Evolutionary conservation across 2,888 invertebrate genomes (phyloP), one percentile per base, ranked within the genome.

Genomic region (Pardosa pseudoannulata): DNA sequence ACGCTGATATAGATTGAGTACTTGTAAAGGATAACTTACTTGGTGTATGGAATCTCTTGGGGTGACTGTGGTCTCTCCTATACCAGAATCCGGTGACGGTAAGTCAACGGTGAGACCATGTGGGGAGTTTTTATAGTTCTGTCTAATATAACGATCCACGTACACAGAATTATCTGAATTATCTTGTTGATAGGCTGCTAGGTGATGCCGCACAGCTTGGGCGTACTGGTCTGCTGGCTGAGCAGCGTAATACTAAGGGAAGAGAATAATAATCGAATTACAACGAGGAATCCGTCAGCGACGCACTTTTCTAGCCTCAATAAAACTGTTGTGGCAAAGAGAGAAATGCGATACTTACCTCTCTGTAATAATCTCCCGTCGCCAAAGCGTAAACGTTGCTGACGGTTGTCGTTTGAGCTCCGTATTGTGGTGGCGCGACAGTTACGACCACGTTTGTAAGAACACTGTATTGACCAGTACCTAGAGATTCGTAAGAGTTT

Each of bases 41-140:
- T 91, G 91, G 29, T 90, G 90, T 64, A 90, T 88, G 56, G 90
- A 94, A 41, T 83, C 88, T 91, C 96, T 93, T 89, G 97, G 97
- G 87, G 97, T 97, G 91, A 97, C 96, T 90, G 97, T 96, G 91
- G 97, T 89, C 96, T 67, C 97, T 89, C 98, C 98, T 91, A 98
- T 98, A 89, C 98, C 98, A 91, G 96, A 96, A 93, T 98, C 98
- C 29, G 97, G 97, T 90, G 97, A 97, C 31, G 98, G 97, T 91
- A 98, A 94, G 93, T 98, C 98, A 91, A 97, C 97, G 73, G 97
- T 96, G 90, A 97, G 94, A 65, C 90, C 90, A 19, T 73, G 67
- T 0, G 81, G 78, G 19, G 87, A 64, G 3, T 73, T 76, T 16
- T 82, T 82, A 64, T 87, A 82, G 31, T 29, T 62, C 11, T 82